A percentile compares a stretch with the other conserved stretches of the same genome.
These are phyloP conservation scores for Melanotaenia pygmaea DNA, from an alignment of 2,797 vertebrate genomes.

Conservation along the genomic window DNA sequence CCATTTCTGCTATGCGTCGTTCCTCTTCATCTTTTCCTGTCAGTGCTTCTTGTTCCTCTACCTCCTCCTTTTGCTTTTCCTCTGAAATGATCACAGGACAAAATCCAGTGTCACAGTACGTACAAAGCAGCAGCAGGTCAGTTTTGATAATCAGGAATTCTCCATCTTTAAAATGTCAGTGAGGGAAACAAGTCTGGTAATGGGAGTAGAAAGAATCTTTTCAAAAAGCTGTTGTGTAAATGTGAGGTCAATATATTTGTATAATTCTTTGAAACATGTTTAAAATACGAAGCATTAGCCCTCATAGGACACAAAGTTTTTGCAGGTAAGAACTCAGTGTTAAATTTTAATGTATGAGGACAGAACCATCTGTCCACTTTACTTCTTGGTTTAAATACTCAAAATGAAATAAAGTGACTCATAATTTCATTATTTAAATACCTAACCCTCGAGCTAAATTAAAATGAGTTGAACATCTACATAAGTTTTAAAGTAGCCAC, in stretches of 20 bases:
- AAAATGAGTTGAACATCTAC: neutral
- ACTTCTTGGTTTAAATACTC: neutral
- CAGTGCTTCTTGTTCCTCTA: constrained; percentile 88
- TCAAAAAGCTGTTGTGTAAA: neutral
- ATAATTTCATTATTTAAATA: neutral
- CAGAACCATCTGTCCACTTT: neutral
- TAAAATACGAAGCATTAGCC: neutral
- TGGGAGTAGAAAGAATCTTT: neutral
- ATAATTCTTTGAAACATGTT: neutral
- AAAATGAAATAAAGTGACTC: neutral
- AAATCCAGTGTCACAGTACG: neutral
- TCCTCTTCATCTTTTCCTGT: constrained; percentile 93
- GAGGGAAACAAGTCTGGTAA: neutral
- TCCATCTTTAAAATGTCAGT: neutral
- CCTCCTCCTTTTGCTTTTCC: constrained; percentile 73
- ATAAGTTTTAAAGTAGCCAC: constrained; percentile 2
- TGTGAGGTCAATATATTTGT: neutral
- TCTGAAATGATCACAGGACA: constrained; percentile 81
- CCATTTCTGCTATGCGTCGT: constrained; percentile 94
- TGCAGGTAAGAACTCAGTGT: neutral
- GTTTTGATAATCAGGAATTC: neutral
- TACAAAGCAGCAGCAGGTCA: neutral
- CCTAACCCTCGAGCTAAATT: constrained; percentile 2
- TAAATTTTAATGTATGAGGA: neutral
- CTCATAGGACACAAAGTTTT: neutral